Conservation (phyloP, 2,888 invertebrate species). For the Campoletis raptor region DNA sequence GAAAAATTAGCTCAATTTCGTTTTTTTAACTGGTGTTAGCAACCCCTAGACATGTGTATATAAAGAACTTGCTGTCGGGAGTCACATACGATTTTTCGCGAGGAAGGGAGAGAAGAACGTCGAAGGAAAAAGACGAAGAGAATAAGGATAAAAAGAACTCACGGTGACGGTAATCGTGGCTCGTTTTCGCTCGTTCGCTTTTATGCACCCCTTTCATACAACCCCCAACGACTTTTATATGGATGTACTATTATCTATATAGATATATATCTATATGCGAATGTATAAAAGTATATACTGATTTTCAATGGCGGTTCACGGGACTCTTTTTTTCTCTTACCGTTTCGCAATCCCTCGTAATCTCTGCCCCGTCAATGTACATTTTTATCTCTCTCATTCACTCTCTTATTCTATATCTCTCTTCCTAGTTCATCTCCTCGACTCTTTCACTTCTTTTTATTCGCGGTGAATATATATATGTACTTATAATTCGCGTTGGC, state of each 20-base stretch:
- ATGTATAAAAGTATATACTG: background rate
- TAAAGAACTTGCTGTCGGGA: background rate
- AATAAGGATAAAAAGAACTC: conserved; percentile 16
- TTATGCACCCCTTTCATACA: conserved; percentile 66
- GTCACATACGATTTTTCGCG: conserved; percentile 28
- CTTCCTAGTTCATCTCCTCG: conserved; percentile 37
- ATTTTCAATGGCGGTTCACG: conserved; percentile 38
- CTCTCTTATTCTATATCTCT: conserved; percentile 9
- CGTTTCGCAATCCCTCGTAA: conserved; percentile 62
- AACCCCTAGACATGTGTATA: background rate
- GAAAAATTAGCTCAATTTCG: conserved; percentile 79
- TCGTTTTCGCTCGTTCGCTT: conserved; percentile 64
- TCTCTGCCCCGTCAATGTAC: conserved; percentile 45
- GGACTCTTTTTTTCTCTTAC: conserved; percentile 51
- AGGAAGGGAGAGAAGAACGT: conserved; percentile 28
- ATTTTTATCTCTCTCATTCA: conserved; percentile 2
- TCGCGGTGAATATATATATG: conserved; percentile 4
- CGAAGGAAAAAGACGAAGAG: conserved; percentile 21
- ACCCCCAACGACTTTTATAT: conserved; percentile 48
- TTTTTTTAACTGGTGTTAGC: conserved; percentile 59
- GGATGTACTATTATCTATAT: background rate
- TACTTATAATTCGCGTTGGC: conserved; percentile 39
- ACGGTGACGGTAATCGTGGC: conserved; percentile 62
- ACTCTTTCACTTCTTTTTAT: conserved; percentile 43
- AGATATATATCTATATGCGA: background rate